These are phyloP conservation scores for Neotoxoptera formosana DNA, from an alignment of 1,140 invertebrate genomes.

Conservation along the genomic window DNA sequence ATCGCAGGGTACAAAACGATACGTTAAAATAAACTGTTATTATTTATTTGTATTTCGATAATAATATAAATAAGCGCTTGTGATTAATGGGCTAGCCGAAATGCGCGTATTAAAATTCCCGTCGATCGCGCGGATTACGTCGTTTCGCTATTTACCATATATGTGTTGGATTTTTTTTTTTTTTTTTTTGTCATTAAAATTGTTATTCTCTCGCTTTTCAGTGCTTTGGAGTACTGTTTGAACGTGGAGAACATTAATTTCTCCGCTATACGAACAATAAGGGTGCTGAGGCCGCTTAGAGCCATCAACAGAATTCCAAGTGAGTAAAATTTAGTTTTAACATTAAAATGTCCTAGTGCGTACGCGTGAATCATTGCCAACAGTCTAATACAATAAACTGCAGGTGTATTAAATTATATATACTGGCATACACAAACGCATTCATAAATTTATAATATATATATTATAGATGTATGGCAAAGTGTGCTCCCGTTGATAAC, in stretches of 20 bases:
- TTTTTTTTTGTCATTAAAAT: neutral
- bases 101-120: neutral
- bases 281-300: constrained; percentile 92
- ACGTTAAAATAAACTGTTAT: neutral
- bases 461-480: neutral
- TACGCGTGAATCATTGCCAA: neutral
- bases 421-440: too few relatives aligned
- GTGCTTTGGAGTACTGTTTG: constrained; percentile 91
- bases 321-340: constrained; percentile 71
- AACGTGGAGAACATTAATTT: constrained; percentile 98
- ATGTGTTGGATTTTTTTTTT: constrained; percentile 5
- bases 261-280: constrained; percentile 96
- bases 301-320: constrained; percentile 99
- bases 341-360: neutral
- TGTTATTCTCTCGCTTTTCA: constrained; percentile 66
- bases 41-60: neutral
- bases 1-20: constrained; percentile 78
- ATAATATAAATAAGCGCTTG: too few relatives aligned
- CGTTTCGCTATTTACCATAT: neutral
- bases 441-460: neutral
- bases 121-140: neutral
- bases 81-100: neutral
- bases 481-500: neutral
- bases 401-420: neutral
- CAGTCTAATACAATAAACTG: too few relatives aligned